Conservation (phyloP, 1,140 invertebrate genomes). For the Calycopis cecrops region DNA sequence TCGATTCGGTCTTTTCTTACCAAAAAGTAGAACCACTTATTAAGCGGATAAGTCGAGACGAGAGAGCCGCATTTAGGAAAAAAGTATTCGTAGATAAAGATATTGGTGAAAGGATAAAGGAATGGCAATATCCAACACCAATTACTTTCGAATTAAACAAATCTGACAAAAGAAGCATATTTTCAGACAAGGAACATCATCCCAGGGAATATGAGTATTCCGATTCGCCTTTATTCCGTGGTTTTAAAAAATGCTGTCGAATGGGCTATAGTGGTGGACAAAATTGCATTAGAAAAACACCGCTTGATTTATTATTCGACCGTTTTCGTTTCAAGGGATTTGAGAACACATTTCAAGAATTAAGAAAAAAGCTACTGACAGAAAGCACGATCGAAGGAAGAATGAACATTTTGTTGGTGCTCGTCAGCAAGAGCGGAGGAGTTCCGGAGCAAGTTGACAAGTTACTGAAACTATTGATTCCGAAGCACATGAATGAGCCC, state of each 20-base stretch:
- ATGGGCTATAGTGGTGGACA: too few species aligned
- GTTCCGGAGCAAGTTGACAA: slow-evolving; percentile 31
- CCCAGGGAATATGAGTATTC: slow-evolving; percentile 12
- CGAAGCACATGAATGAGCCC: slow-evolving; percentile 42
- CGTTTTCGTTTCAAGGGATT: slow-evolving; percentile 4
- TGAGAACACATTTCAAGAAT: background rate
- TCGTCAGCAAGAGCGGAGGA: slow-evolving; percentile 52
- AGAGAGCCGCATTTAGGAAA: slow-evolving; percentile 38
- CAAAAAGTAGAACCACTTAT: slow-evolving; percentile 44
- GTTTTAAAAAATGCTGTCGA: too few species aligned
- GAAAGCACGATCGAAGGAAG: slow-evolving; percentile 31
- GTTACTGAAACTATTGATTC: slow-evolving; percentile 34
- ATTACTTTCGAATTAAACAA: slow-evolving; percentile 5
- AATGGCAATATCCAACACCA: slow-evolving; percentile 37
- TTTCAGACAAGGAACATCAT: slow-evolving; percentile 26
- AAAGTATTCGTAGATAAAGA: slow-evolving; percentile 40
- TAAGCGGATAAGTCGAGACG: slow-evolving; percentile 33
- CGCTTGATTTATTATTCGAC: background rate
- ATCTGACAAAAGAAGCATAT: slow-evolving; percentile 15
- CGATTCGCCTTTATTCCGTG: too few species aligned
- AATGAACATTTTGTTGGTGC: slow-evolving; percentile 44
- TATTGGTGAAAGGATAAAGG: slow-evolving; percentile 28
- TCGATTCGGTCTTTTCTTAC: slow-evolving; percentile 37
- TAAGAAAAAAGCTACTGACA: background rate
- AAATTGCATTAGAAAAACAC: background rate